Base-by-base conservation (phyloP, 2,113 vertebrate genomes). In the Tenebrosternarchus preto region DNA sequence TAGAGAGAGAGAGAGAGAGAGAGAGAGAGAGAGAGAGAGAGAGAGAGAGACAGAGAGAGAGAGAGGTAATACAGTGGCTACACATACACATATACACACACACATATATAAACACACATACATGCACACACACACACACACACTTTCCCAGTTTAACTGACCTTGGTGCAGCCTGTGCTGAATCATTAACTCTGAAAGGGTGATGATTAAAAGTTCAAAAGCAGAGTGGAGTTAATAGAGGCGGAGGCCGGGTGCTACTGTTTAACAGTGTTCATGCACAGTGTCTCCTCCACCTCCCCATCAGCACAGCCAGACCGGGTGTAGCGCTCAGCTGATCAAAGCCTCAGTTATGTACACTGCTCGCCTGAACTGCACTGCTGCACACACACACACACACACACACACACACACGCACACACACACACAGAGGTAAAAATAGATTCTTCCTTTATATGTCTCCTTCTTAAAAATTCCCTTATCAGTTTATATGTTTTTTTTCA, bases 171-270 rank as follows among this genome's bases (percentile, higher is more conserved):
- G 86, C 27, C 61, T 63, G 86, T 73, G 85, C 87, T 92, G 88
- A 93, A 93, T 92, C 86, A 93, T 93, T 92, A 92, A 93, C 92
- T 92, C 85, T 88, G 87, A 90, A 84, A 88, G 88, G 92, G 91
- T 89, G 90, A 93, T 93, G 90, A 93, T 93, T 93, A 93, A 92
- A 93, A 92, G 90, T 91, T 93, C 90, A 93, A 93, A 93, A 88
- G 90, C 87, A 84, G 88, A 90, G 82, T 85, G 83, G 88, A 80
- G 92, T 92, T 93, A 93, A 93, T 82, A 90, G 88, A 88, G 90
- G 91, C 89, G 88, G 78, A 88, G 87, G 85, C 90, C 91, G 90
- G 89, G 43, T 50, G 9, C 43, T 90, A 91, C 90, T 89, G 88
- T 90, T 91, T 92, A 90, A 92, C 85, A 87, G 88, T 61, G 61